These are phyloP conservation scores for Fistularia commersonii DNA, from an alignment of 2,797 vertebrate genomes.

Conservation along the genomic window DNA sequence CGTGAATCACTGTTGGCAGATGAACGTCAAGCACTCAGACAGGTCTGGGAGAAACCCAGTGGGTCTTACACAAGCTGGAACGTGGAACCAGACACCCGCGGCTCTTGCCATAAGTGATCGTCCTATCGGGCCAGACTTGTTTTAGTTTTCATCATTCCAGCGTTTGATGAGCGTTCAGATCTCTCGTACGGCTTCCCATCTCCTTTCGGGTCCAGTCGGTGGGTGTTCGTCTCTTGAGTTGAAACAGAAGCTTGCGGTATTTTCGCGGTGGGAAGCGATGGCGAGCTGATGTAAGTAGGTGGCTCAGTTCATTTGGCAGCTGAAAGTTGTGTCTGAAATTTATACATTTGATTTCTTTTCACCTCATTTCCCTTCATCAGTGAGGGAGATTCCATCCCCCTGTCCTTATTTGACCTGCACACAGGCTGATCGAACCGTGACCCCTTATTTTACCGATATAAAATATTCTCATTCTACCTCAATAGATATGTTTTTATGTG, in stretches of 20 bases:
- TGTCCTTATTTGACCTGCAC: not conserved
- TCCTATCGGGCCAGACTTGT: constrained; percentile 37
- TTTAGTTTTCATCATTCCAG: constrained; percentile 12
- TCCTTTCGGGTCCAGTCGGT: constrained; percentile 37
- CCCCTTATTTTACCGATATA: not conserved
- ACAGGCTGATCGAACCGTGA: no score
- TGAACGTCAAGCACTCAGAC: constrained; percentile 5
- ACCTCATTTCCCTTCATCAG: constrained; percentile 22
- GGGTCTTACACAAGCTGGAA: not conserved
- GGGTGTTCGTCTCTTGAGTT: constrained; percentile 40
- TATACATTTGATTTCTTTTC: constrained; percentile 1
- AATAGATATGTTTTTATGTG: not conserved
- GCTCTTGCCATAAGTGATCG: not conserved
- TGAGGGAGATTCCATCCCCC: not conserved
- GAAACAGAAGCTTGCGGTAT: constrained; percentile 34
- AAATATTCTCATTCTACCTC: not conserved
- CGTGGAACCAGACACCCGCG: not conserved
- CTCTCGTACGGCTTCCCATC: constrained; percentile 28
- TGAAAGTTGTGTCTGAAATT: not conserved
- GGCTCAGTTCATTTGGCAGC: not conserved
- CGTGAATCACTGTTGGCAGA: not conserved
- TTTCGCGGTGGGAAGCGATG: constrained; percentile 34
- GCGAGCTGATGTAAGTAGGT: constrained; percentile 23
- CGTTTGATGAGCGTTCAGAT: constrained; percentile 4
- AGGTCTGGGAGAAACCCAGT: not conserved